These are phyloP conservation scores for Malaclemys terrapin DNA, from an alignment of 2,113 vertebrate species.

Conservation along the genomic window DNA sequence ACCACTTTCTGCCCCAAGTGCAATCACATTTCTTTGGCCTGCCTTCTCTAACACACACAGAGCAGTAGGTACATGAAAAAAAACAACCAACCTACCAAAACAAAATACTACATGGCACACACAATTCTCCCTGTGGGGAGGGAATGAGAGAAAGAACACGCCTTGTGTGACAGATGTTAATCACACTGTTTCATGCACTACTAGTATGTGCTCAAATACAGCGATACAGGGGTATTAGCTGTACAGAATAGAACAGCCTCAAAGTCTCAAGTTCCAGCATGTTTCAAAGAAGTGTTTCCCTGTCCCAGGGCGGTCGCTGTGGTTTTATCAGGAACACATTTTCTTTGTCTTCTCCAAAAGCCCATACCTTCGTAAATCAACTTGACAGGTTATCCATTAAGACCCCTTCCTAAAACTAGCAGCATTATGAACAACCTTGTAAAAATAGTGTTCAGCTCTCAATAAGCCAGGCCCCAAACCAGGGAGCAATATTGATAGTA, in stretches of 20 bases:
- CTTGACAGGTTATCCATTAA: conserved; percentile 1
- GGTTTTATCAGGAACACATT: conserved; percentile 9
- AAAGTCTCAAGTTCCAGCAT: background rate
- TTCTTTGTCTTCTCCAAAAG: background rate
- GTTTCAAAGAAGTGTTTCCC: background rate
- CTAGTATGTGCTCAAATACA: conserved; percentile 19
- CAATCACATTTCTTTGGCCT: background rate
- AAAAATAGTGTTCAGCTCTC: background rate
- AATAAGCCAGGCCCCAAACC: background rate
- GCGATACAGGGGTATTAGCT: background rate
- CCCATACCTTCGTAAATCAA: conserved; percentile 1
- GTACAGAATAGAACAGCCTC: background rate
- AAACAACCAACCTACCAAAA: background rate
- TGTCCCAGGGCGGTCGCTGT: background rate
- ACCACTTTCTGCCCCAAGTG: background rate
- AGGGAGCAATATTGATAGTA: background rate
- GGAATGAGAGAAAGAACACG: conserved; percentile 52
- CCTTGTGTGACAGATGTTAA: conserved; percentile 61
- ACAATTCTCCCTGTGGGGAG: background rate
- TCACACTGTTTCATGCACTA: conserved; percentile 45
- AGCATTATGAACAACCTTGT: background rate
- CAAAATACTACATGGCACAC: background rate
- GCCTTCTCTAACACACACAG: background rate
- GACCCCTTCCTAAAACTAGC: background rate
- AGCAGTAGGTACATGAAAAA: background rate